phyloP scores from a whole-genome alignment of 2,888 invertebrate genomes.

The Agrotis segetum region DNA sequence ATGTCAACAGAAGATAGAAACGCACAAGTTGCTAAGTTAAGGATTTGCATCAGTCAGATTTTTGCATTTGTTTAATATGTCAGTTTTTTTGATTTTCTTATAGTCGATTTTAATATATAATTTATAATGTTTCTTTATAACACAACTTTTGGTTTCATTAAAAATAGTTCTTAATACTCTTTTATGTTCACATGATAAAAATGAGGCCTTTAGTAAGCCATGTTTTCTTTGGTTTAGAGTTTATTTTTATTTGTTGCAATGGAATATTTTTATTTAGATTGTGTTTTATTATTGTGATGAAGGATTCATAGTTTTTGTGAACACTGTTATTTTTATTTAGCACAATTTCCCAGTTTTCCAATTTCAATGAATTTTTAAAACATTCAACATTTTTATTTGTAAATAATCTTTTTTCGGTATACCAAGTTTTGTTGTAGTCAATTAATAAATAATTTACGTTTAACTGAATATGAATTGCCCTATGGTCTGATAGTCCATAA shows the following conservation, averaged over 20 bases:
- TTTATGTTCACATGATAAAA: background rate
- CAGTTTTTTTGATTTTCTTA: background rate
- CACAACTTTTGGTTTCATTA: background rate
- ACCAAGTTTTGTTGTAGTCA: background rate
- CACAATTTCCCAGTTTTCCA: too few species aligned
- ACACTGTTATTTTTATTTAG: too few species aligned
- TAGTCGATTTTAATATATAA: background rate
- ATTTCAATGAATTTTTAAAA: background rate
- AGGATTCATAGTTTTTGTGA: too few species aligned
- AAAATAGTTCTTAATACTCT: background rate
- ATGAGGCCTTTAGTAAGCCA: background rate
- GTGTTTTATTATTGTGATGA: too few species aligned
- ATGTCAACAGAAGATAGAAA: too few species aligned
- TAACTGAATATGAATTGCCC: background rate
- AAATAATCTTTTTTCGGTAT: background rate
- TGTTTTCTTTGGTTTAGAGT: background rate
- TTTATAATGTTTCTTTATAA: background rate
- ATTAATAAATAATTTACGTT: background rate
- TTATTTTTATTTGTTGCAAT: background rate
- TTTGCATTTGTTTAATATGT: background rate
- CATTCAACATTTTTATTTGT: slow-evolving; percentile 3
- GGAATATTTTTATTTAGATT: too few species aligned
- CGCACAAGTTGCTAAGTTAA: too few species aligned
- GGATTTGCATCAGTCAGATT: background rate
- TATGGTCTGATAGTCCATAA: background rate